phyloP scores from a whole-genome alignment of 2,113 vertebrate genomes.

The Nesogale talazaci region DNA sequence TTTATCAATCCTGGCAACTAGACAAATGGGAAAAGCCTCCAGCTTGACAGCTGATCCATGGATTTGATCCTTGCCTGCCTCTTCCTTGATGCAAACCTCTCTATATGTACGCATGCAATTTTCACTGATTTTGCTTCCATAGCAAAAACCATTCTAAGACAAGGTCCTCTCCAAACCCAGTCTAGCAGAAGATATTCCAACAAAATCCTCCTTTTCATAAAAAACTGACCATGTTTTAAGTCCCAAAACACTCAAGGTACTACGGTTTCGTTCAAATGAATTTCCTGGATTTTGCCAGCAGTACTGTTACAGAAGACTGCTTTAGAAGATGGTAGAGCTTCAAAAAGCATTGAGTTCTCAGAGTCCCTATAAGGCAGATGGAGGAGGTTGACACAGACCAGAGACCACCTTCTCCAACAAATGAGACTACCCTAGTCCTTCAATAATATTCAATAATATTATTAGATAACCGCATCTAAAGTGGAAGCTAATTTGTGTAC shows the following conservation, averaged over 20 bases:
- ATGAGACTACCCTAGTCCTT: not conserved
- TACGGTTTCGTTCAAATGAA: not conserved
- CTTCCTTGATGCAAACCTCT: too few species aligned
- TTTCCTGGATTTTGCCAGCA: constrained; percentile 3
- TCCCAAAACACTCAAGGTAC: not conserved
- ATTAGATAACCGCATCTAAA: not conserved
- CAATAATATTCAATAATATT: constrained; percentile 47
- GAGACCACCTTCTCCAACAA: constrained; percentile 12
- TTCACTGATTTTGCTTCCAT: too few species aligned
- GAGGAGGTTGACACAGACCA: constrained; percentile 24
- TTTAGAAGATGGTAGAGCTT: constrained; percentile 26
- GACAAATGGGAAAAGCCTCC: too few species aligned
- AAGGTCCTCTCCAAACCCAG: too few species aligned
- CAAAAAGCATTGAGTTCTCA: constrained; percentile 20
- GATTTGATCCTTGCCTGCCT: too few species aligned
- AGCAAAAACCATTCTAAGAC: too few species aligned
- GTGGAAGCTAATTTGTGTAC: constrained; percentile 8
- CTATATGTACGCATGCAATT: too few species aligned
- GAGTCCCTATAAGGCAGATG: not conserved
- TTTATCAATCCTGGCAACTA: too few species aligned
- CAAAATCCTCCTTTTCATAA: constrained; percentile 2
- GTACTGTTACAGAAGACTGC: constrained; percentile 11
- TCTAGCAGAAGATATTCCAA: too few species aligned
- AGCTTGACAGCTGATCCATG: too few species aligned
- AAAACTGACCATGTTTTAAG: not conserved